Base-by-base conservation (phyloP, 2,113 vertebrate genomes). In the Atherinomorus stipes region DNA sequence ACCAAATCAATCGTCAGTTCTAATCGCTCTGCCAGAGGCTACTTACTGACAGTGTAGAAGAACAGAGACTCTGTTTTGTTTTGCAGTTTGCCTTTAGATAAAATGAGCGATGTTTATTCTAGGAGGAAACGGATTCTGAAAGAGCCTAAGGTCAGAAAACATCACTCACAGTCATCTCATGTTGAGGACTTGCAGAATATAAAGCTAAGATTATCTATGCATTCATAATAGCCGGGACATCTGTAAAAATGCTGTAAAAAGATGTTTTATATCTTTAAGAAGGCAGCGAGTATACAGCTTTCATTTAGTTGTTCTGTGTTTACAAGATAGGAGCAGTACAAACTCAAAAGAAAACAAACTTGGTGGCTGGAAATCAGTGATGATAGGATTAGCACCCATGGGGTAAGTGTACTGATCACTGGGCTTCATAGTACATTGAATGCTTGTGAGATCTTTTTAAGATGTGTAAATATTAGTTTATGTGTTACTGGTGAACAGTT, bases 1-100 rank as follows among this genome's bases (percentile, higher is more conserved):
- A 34, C 31, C 53, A 59, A 54, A 75, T 78, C 58, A 74, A 84
- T 79, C 52, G 49, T 11, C 8, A 44, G 22, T 44, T 37, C 22
- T 57, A 11, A 62, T 52, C 50, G 18, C 0, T 6, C 31, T 34
- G 38, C 61, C 50, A 65, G 54, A 74, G 34, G 19, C 18, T n/a
- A n/a, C n/a, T n/a, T n/a, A n/a, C n/a, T n/a, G n/a, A n/a, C 11
- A 64, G 61, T 38, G 10, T 7, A 31, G 31, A 3, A 12, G 25
- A 4, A 44, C 0, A 74, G 34, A 65, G 38, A 18, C 54, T 51
- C 51, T 23, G 15, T 15, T 23, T 23, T 40, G 16, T 45, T 45
- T 45, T 45, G 19, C 6, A 42, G 47, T 60, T 75, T 81, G n/a
- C 21, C 38, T 42, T 64, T 49, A 15, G 45, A 64, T 16, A 26